Evolutionary conservation across 2,888 invertebrate species (phyloP).

Genomic region (Nemotelus pantherinus): DNA sequence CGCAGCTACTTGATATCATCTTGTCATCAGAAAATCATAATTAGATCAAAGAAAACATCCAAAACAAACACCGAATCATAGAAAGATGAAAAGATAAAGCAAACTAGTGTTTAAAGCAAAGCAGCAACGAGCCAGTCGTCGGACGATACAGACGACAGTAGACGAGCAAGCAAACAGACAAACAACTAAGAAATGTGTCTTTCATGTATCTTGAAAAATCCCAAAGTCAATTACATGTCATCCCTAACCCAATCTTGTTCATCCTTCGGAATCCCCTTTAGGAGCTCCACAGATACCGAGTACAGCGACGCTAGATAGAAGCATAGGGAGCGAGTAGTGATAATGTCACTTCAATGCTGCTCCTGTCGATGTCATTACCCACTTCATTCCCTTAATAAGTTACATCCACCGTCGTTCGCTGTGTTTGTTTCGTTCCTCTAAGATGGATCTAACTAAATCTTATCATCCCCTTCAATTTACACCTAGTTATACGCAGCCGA

Average conservation of each 20-base stretch:
- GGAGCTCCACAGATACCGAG: slow-evolving; percentile 20
- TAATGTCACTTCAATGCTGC: slow-evolving; percentile 32
- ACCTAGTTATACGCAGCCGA: slow-evolving; percentile 50
- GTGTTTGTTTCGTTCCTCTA: slow-evolving; percentile 5
- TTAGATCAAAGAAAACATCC: slow-evolving; percentile 47
- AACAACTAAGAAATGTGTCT: slow-evolving; percentile 38
- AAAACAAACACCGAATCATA: slow-evolving; percentile 43
- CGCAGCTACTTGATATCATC: slow-evolving; percentile 30
- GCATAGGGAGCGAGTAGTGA: neutral
- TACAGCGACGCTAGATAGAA: too few relatives aligned
- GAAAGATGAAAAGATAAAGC: slow-evolving; percentile 36
- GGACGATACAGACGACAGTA: slow-evolving; percentile 10
- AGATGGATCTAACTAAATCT: slow-evolving; percentile 44
- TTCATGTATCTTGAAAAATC: slow-evolving; percentile 50
- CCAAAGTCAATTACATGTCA: slow-evolving; percentile 50
- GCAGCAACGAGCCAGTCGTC: too few relatives aligned
- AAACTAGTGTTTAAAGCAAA: slow-evolving; percentile 13
- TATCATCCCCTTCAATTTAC: slow-evolving; percentile 51
- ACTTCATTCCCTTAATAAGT: slow-evolving; percentile 5
- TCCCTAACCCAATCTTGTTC: slow-evolving; percentile 50
- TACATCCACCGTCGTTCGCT: slow-evolving; percentile 5
- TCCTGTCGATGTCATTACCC: slow-evolving; percentile 1
- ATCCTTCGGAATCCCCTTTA: slow-evolving; percentile 42
- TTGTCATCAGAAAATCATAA: slow-evolving; percentile 48
- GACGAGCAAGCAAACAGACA: slow-evolving; percentile 33